Evolutionary conservation across 1,140 invertebrate genomes (phyloP), one percentile per base, ranked within the genome.

Genomic region (Dendroctonus valens): DNA sequence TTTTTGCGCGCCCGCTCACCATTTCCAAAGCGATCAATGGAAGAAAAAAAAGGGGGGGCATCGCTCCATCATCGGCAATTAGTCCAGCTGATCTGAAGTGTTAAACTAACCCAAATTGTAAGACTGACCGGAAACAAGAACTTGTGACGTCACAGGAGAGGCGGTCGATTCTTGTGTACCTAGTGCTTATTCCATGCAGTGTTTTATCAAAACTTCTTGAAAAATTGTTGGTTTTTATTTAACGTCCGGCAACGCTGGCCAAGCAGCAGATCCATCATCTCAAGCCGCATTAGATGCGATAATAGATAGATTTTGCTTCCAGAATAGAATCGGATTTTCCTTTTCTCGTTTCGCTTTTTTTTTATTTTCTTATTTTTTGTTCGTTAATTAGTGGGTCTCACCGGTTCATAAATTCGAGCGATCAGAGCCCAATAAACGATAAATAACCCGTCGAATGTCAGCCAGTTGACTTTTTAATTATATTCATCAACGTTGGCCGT

Each of bases 381-480:
- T 15, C 41, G 59, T 67, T 67, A 67, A 67, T 67, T 67, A 67
- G 58, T 67, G 51, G 58, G 59, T 67, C 61, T 62, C 65, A 14
- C 44, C 65, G 26, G 58, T 67, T 59, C 59, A 67, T 65, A 61
- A 67, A 67, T 67, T 62, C 65, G 65, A 41, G 48, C 37, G 39
- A 67, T 61, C 65, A 44, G 65, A 54, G 41, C 41, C n/a, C 50
- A 52, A 61, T 67, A 59, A 59, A 26, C 55, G 40, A 67, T 67
- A 67, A 67, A 67, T 67, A 61, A 67, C 58, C 26, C 26, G 41
- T 46, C 50, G 58, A 41, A 48, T 49, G 61, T 61, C 60, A 68
- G 57, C 62, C 62, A 68, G 54, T 49, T 40, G 59, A 54, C 67
- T 61, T 57, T 68, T 68, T 68, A 68, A 68, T 68, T 73, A 70